Conservation (phyloP, 2,888 invertebrate species). For the Sarcophaga caerulescens region DNA sequence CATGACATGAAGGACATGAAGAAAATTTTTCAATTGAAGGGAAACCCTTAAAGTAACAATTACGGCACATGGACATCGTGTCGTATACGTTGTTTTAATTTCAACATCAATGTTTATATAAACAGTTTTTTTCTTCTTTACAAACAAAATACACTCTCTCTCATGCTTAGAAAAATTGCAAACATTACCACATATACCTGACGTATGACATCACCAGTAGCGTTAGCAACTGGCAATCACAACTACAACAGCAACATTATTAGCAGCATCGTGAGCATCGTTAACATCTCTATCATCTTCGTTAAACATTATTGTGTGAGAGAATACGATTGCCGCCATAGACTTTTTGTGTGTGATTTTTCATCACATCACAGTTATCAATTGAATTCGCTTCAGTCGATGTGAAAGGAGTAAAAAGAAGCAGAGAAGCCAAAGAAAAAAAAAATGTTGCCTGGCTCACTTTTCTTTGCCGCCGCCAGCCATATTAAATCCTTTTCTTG, state of each 20-base stretch:
- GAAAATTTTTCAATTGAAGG: too few species aligned
- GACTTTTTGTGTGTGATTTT: conserved; percentile 1
- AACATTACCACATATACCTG: conserved; percentile 18
- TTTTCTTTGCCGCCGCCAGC: conserved; percentile 19
- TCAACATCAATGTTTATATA: conserved; percentile 11
- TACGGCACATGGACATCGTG: conserved; percentile 46
- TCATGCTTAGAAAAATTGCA: conserved; percentile 4
- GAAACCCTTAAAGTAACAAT: too few species aligned
- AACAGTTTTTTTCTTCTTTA: neutral
- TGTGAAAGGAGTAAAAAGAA: too few species aligned
- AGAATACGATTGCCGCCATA: conserved; percentile 27
- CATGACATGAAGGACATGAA: too few species aligned
- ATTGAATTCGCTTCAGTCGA: too few species aligned
- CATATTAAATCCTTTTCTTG: conserved; percentile 56
- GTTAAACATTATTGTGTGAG: neutral
- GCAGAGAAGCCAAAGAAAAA: too few species aligned
- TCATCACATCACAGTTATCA: too few species aligned
- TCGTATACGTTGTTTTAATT: conserved; percentile 58
- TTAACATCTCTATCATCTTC: neutral
- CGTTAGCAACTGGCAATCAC: too few species aligned
- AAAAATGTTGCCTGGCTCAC: conserved; percentile 24
- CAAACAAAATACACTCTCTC: neutral
- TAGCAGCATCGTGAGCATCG: neutral
- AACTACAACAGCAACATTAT: conserved; percentile 5
- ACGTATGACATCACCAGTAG: conserved; percentile 43